A percentile compares a stretch with the other conserved stretches of the same genome.
These are phyloP conservation scores for Pitta sordida DNA, from an alignment of 2,113 vertebrate species.

Conservation along the genomic window DNA sequence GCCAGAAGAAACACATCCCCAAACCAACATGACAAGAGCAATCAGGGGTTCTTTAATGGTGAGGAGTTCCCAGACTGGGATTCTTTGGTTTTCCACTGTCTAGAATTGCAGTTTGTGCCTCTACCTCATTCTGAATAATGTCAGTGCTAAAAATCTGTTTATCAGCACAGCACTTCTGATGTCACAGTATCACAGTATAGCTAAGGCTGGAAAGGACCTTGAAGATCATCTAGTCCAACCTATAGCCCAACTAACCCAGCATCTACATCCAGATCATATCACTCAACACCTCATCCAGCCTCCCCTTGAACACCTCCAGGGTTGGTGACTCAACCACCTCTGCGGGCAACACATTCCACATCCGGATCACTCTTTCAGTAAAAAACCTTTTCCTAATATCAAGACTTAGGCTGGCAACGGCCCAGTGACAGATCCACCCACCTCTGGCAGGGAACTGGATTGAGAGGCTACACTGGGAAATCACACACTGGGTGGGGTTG, in stretches of 20 bases:
- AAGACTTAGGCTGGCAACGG: background rate
- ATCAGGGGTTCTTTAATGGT: background rate
- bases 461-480: background rate
- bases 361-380: too few species aligned
- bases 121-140: background rate
- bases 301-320: too few species aligned
- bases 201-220: too few species aligned
- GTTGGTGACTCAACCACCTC: too few species aligned
- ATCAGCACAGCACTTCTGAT: background rate
- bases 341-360: too few species aligned
- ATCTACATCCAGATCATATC: too few species aligned
- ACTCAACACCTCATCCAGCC: too few species aligned
- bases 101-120: background rate
- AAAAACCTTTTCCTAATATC: too few species aligned
- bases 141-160: background rate
- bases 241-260: too few species aligned
- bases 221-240: too few species aligned
- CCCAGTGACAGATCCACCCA: background rate
- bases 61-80: background rate
- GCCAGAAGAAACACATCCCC: background rate
- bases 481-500: background rate
- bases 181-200: too few species aligned
- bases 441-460: background rate
- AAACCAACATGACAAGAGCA: background rate
- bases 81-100: background rate